A percentile compares a stretch with the other conserved stretches of the same genome.
phyloP scores from a whole-genome alignment of 2,888 invertebrate species.

The Steinernema carpocapsae region DNA sequence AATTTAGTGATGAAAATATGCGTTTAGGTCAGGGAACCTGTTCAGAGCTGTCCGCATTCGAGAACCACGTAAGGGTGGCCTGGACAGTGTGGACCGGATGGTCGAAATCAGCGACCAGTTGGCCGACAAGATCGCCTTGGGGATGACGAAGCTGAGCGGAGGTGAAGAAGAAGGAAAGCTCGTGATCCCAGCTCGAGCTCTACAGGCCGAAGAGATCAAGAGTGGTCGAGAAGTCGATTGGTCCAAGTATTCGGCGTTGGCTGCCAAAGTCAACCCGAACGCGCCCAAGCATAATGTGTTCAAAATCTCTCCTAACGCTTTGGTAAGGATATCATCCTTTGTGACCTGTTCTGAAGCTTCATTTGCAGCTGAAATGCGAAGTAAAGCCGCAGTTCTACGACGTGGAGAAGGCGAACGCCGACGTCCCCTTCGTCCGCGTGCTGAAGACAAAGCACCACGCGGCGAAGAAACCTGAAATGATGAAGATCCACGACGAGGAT shows the following conservation, averaged over 20 bases:
- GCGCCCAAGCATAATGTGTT: conserved; percentile 10
- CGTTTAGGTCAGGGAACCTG: conserved; percentile 1
- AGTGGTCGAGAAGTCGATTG: not conserved
- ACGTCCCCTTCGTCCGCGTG: conserved; percentile 51
- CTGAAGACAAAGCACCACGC: conserved; percentile 50
- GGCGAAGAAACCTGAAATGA: conserved; percentile 38
- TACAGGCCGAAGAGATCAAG: not conserved
- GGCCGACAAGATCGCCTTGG: not conserved
- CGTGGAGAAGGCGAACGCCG: conserved; percentile 42
- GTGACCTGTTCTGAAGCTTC: not conserved
- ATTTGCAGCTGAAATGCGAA: not conserved
- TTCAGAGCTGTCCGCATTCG: conserved; percentile 1
- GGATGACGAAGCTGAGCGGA: not conserved
- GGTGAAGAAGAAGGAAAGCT: not conserved
- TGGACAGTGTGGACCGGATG: not conserved
- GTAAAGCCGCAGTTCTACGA: conserved; percentile 6
- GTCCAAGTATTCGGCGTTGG: not conserved
- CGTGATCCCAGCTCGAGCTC: not conserved
- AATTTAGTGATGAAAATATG: too few relatives aligned
- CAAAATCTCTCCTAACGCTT: conserved; percentile 1
- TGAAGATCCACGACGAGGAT: conserved; percentile 11
- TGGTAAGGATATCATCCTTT: not conserved
- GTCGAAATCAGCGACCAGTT: not conserved
- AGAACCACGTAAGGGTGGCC: not conserved
- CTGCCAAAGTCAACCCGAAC: conserved; percentile 20